Conservation (phyloP, 1,140 invertebrate species). For the Melitaea cinxia region DNA sequence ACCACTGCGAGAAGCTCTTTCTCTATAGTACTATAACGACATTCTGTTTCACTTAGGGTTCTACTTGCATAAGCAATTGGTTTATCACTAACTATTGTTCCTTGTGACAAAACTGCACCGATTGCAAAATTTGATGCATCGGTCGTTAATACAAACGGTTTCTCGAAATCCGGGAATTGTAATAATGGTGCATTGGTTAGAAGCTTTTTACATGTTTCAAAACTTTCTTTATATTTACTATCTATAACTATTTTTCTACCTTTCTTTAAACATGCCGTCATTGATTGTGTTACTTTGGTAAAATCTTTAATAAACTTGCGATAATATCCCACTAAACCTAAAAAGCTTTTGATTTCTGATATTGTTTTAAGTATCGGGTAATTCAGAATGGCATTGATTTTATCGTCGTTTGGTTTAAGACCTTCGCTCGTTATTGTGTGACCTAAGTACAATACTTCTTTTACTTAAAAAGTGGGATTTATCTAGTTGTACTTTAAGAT, state of each 20-base stretch:
- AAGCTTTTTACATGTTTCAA: slow-evolving; percentile 1
- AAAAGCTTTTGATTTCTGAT: too few relatives aligned
- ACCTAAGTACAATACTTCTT: too few relatives aligned
- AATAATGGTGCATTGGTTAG: background rate
- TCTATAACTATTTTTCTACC: background rate
- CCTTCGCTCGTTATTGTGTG: too few relatives aligned
- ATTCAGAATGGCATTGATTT: too few relatives aligned
- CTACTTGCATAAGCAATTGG: slow-evolving; percentile 25
- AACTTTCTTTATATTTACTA: background rate
- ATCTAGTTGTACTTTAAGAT: too few relatives aligned
- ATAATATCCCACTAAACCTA: too few relatives aligned
- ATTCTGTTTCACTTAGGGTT: slow-evolving; percentile 15
- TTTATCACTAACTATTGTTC: slow-evolving; percentile 21
- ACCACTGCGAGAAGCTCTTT: slow-evolving; percentile 7
- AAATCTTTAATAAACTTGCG: too few relatives aligned
- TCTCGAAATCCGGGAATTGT: slow-evolving; percentile 1
- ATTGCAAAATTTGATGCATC: slow-evolving; percentile 1
- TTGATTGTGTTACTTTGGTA: too few relatives aligned
- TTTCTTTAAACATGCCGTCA: too few relatives aligned
- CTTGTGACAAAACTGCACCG: slow-evolving; percentile 26
- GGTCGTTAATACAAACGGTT: slow-evolving; percentile 2
- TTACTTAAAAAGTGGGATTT: too few relatives aligned
- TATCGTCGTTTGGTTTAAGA: too few relatives aligned
- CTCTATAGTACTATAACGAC: slow-evolving; percentile 15
- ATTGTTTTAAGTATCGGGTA: too few relatives aligned